Evolutionary conservation across 1,140 invertebrate species (phyloP).

Genomic region (Cherax destructor): DNA sequence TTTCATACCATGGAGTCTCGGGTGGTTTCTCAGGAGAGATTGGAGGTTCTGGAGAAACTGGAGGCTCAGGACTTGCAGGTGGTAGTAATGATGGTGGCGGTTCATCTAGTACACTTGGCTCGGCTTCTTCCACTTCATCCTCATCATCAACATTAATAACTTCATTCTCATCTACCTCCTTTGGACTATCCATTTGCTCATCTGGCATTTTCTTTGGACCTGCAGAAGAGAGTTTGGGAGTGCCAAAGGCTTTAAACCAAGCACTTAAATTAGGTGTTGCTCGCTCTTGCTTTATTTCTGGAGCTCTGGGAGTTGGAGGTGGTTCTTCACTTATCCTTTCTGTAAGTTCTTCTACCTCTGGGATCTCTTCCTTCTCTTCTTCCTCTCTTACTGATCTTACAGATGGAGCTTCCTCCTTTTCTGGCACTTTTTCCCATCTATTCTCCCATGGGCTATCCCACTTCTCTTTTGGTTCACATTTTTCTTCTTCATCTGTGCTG

Average conservation of each 20-base stretch:
- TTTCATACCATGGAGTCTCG: conserved; percentile 71
- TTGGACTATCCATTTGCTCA: conserved; percentile 62
- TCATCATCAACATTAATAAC: conserved; percentile 45
- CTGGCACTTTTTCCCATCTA: conserved; percentile 66
- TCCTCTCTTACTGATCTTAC: conserved; percentile 74
- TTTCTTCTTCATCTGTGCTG: conserved; percentile 69
- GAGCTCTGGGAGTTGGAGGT: conserved; percentile 73
- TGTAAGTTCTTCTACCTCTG: conserved; percentile 62
- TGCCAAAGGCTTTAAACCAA: conserved; percentile 93
- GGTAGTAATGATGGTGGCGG: conserved; percentile 60
- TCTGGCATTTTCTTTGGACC: conserved; percentile 74
- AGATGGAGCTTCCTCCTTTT: conserved; percentile 63
- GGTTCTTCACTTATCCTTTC: conserved; percentile 63
- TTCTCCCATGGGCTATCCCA: conserved; percentile 71
- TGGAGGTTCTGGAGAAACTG: conserved; percentile 67
- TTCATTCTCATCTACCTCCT: conserved; percentile 63
- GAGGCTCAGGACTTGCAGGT: conserved; percentile 60
- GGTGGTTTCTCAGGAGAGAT: conserved; percentile 68
- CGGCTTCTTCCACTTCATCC: conserved; percentile 45
- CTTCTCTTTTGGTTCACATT: conserved; percentile 67
- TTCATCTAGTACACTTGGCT: conserved; percentile 31
- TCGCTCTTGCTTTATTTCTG: conserved; percentile 78
- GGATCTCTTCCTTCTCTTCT: conserved; percentile 74
- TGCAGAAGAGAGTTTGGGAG: conserved; percentile 79
- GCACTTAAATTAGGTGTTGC: conserved; percentile 90